These are phyloP conservation scores for Hiodon tergisus DNA, from an alignment of 2,113 vertebrate species.

Conservation along the genomic window DNA sequence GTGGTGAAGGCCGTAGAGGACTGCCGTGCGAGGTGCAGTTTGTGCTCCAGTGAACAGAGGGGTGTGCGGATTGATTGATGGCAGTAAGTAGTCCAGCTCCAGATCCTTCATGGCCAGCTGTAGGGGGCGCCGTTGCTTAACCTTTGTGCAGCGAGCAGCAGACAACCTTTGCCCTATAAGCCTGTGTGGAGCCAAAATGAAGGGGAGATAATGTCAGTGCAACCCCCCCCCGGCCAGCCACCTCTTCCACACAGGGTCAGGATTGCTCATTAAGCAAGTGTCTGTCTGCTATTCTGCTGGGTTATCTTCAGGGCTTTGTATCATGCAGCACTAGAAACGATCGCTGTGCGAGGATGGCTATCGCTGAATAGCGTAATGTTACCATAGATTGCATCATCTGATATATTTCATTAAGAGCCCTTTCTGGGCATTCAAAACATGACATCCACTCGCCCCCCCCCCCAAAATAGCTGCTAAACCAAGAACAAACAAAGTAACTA, in stretches of 20 bases:
- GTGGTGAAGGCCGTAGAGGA: too few species aligned
- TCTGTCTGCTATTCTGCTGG: background rate
- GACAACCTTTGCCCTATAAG: slow-evolving; percentile 29
- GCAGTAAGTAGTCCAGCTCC: background rate
- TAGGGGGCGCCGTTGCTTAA: slow-evolving; percentile 51
- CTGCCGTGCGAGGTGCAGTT: background rate
- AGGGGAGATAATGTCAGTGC: slow-evolving; percentile 14
- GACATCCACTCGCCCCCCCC: too few species aligned
- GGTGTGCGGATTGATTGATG: background rate
- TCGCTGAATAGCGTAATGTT: too few species aligned
- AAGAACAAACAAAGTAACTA: too few species aligned
- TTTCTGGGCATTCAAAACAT: too few species aligned
- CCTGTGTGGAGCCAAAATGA: slow-evolving; percentile 23
- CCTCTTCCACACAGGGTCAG: background rate
- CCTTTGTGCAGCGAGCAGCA: slow-evolving; percentile 21
- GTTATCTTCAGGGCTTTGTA: too few species aligned
- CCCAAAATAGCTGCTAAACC: too few species aligned
- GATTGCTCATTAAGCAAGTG: background rate
- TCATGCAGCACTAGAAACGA: too few species aligned
- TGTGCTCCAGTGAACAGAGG: background rate
- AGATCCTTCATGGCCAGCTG: slow-evolving; percentile 14
- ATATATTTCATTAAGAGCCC: too few species aligned
- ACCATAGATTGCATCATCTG: too few species aligned
- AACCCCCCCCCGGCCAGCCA: slow-evolving; percentile 15
- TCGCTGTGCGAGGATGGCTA: too few species aligned